Percentiles rank a stretch among this genome's conserved stretches.
Evolutionary conservation across 2,888 invertebrate genomes (phyloP).

Genomic region (Hirtodrosophila confusa): DNA sequence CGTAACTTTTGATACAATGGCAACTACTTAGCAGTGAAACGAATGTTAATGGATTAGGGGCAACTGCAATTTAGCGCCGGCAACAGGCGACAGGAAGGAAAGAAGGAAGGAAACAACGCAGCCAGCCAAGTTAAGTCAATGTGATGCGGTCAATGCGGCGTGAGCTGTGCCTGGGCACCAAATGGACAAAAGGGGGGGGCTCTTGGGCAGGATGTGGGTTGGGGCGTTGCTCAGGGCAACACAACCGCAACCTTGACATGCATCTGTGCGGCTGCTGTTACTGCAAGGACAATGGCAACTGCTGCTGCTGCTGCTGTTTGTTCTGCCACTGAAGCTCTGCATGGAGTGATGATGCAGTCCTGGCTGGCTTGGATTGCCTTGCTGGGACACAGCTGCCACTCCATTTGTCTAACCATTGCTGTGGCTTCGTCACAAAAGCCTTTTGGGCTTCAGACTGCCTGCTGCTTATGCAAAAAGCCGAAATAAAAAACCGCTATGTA

Average conservation of each 20-base stretch:
- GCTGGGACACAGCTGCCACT: conserved; percentile 30
- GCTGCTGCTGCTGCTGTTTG: conserved; percentile 11
- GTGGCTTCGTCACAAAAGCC: conserved; percentile 58
- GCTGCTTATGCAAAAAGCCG: conserved; percentile 40
- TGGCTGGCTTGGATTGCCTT: conserved; percentile 3
- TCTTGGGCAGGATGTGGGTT: neutral
- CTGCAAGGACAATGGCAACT: conserved; percentile 8
- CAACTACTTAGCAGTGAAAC: conserved; percentile 52
- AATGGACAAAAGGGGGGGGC: neutral
- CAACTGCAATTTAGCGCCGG: conserved; percentile 40
- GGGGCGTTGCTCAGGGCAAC: conserved; percentile 39
- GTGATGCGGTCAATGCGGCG: conserved; percentile 61
- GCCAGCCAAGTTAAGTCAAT: conserved; percentile 57
- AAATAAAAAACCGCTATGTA: conserved; percentile 7
- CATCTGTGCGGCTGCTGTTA: conserved; percentile 66
- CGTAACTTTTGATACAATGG: conserved; percentile 56
- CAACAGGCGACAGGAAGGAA: conserved; percentile 11
- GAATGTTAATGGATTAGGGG: conserved; percentile 59
- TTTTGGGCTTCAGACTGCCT: conserved; percentile 18
- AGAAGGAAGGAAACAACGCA: conserved; percentile 26
- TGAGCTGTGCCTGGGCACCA: conserved; percentile 9
- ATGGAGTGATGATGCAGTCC: conserved; percentile 9
- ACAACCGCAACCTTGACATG: conserved; percentile 74
- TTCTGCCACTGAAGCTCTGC: conserved; percentile 13
- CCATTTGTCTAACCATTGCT: conserved; percentile 55